These are phyloP conservation scores for Heliopora coerulea DNA, from an alignment of 92 coral and sea anemone species.

Conservation along the genomic window DNA sequence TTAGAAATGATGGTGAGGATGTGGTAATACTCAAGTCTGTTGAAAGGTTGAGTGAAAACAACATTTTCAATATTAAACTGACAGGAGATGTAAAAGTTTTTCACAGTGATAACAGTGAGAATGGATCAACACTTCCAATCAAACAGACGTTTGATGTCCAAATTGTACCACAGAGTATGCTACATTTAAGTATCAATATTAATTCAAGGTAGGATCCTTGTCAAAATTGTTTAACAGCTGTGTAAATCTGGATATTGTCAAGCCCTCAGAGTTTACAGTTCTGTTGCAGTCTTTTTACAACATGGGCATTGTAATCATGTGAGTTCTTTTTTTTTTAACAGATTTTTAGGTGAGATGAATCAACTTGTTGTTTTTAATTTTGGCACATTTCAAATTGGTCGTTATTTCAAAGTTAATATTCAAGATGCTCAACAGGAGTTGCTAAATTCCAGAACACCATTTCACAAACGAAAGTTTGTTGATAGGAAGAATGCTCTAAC, in stretches of 20 bases:
- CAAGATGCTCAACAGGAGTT: conserved; percentile 56
- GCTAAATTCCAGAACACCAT: conserved; percentile 71
- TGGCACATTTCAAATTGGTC: conserved; percentile 86
- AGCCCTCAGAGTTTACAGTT: too few relatives aligned
- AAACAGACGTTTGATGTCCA: neutral
- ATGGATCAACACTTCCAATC: neutral
- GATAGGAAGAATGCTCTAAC: conserved; percentile 54
- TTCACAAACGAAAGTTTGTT: conserved; percentile 52
- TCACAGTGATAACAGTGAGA: neutral
- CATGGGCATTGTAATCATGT: conserved; percentile 9
- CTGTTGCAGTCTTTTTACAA: neutral
- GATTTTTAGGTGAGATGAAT: conserved; percentile 73
- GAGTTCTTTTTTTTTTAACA: conserved; percentile 1
- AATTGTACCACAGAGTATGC: conserved; percentile 1
- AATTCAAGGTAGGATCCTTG: conserved; percentile 64
- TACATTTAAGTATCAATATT: conserved; percentile 28
- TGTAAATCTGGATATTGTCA: too few relatives aligned
- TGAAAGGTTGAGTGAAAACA: conserved; percentile 4
- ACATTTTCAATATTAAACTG: neutral
- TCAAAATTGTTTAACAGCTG: too few relatives aligned
- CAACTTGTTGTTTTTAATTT: conserved; percentile 78
- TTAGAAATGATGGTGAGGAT: conserved; percentile 19
- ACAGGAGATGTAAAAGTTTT: neutral
- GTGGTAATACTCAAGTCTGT: conserved; percentile 20
- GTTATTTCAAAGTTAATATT: conserved; percentile 63